Conservation (phyloP, 2,797 vertebrate genomes). For the Anableps anableps region DNA sequence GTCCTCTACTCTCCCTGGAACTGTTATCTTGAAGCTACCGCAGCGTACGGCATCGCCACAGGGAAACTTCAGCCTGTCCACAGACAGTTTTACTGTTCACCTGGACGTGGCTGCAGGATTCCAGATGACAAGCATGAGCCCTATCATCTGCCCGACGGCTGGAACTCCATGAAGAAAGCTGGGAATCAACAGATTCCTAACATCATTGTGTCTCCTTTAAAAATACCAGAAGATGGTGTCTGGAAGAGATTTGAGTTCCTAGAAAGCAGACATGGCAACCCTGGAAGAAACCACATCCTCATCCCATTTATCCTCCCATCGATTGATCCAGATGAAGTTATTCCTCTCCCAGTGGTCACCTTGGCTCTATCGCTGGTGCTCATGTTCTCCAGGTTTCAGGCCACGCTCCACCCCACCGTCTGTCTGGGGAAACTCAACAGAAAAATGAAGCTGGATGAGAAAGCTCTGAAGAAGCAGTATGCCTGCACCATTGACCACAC, state of each 20-base stretch:
- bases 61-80: constrained; percentile 2
- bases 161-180: constrained; percentile 1
- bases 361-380: background rate
- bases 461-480: background rate
- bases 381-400: background rate
- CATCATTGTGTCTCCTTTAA: background rate
- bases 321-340: background rate
- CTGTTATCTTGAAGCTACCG: background rate
- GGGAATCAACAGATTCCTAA: background rate
- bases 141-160: background rate
- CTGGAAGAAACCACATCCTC: background rate
- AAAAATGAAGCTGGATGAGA: background rate
- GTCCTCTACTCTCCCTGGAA: constrained; percentile 40
- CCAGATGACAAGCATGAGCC: background rate
- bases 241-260: background rate
- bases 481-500: background rate
- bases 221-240: background rate
- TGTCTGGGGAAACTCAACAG: background rate
- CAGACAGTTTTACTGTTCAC: constrained; percentile 14
- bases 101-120: background rate
- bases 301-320: background rate
- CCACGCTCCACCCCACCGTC: background rate
- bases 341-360: background rate
- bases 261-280: background rate
- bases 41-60: background rate